Evolutionary conservation across 2,113 vertebrate species (phyloP).

Genomic region (Tamias sibiricus): DNA sequence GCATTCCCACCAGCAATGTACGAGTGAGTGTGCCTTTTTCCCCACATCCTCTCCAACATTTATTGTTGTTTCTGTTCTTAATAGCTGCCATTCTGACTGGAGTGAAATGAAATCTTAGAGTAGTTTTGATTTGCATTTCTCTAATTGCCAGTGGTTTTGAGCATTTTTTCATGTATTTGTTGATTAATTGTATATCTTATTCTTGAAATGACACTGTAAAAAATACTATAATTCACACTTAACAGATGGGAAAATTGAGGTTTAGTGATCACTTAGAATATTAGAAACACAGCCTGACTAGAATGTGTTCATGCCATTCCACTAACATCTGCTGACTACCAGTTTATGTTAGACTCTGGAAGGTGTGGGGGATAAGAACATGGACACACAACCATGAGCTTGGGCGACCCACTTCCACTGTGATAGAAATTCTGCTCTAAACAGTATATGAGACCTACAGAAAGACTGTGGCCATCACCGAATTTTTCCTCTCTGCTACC

Average conservation of each 20-base stretch:
- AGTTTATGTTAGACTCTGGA: neutral
- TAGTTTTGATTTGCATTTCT: no score
- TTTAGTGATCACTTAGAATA: neutral
- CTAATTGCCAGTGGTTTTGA: no score
- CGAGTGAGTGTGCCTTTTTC: no score
- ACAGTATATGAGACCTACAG: neutral
- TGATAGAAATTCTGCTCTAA: neutral
- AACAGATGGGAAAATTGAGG: neutral
- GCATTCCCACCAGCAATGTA: no score
- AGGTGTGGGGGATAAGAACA: neutral
- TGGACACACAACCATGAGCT: neutral
- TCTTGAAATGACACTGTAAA: neutral
- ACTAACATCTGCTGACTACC: neutral
- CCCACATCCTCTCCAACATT: no score
- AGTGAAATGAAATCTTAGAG: no score
- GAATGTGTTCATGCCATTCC: neutral
- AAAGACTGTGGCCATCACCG: neutral
- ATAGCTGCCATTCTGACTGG: no score
- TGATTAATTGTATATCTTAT: no score
- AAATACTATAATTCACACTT: neutral
- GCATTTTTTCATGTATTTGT: no score
- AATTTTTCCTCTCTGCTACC: neutral
- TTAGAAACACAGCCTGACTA: neutral
- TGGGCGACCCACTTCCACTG: neutral
- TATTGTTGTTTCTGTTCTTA: no score